These are phyloP conservation scores for Chrysolina haemoptera DNA, from an alignment of 2,888 invertebrate genomes.

Conservation along the genomic window DNA sequence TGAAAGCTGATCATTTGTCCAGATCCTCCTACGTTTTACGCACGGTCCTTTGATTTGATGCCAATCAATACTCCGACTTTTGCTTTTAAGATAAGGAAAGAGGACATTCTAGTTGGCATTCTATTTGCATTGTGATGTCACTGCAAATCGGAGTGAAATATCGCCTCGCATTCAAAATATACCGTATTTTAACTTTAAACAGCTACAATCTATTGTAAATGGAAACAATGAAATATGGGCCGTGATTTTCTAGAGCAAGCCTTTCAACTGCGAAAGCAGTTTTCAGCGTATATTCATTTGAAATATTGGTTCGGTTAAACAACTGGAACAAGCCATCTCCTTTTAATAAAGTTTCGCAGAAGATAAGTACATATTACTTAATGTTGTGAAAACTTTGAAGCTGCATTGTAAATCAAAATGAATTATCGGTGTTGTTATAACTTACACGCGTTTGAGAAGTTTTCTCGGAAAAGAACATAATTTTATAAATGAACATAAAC, in stretches of 20 bases:
- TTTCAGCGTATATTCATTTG: neutral
- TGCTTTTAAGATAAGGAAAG: neutral
- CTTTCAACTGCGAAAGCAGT: slow-evolving; percentile 13
- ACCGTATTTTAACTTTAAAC: neutral
- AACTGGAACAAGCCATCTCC: slow-evolving; percentile 7
- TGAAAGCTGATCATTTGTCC: too few relatives aligned
- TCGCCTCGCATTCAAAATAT: neutral
- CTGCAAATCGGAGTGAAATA: slow-evolving; percentile 12
- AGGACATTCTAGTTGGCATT: slow-evolving; percentile 6
- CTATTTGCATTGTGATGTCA: slow-evolving; percentile 9
- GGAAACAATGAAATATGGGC: slow-evolving; percentile 19
- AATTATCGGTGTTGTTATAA: slow-evolving; percentile 10
- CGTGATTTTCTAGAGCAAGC: slow-evolving; percentile 16
- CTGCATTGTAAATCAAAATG: slow-evolving; percentile 11
- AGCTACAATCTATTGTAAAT: slow-evolving; percentile 12
- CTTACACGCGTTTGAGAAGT: neutral
- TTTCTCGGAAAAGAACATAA: neutral
- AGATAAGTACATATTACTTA: slow-evolving; percentile 11
- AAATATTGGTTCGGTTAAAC: slow-evolving; percentile 14
- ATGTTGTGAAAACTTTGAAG: slow-evolving; percentile 11
- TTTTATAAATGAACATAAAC: neutral
- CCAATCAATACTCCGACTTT: slow-evolving; percentile 10
- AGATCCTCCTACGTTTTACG: too few relatives aligned
- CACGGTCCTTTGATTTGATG: too few relatives aligned
- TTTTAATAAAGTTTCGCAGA: slow-evolving; percentile 17